Base-by-base conservation (phyloP, 2,888 invertebrate species). In the Rhyacophila evoluta region DNA sequence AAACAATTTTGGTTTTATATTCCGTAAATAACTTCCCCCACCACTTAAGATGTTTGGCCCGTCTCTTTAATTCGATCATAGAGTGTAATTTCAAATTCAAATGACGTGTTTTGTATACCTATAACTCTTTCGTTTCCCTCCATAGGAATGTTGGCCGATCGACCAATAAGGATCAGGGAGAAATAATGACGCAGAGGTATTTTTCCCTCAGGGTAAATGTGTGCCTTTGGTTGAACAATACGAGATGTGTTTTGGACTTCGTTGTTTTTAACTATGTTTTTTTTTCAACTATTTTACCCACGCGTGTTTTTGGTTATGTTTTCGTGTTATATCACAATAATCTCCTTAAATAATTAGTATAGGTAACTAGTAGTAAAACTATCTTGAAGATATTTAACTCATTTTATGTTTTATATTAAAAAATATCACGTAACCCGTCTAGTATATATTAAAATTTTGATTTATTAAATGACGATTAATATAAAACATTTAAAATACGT, bases 61-160 rank as follows among this genome's bases (percentile, higher is more conserved):
- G 72, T 72, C 72, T 68, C 37, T 76, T 74, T 78, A 74, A 78
- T 78, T 78, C 78, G 78, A 74, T 78, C 81, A 79, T 81, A 81
- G 55, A 78, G 79, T 78, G 78, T 81, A 81, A 81, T 81, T 81
- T 81, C 77, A 79, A 78, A 81, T 81, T 81, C 81, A 81, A 81
- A 81, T 81, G 81, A 81, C 79, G 79, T 76, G 79, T 74, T 79
- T 77, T 77, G 79, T 79, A 79, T 79, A 72, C 77, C 76, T 75
- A 72, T 74, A 69, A 67, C 37, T 71, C 74, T 74, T 74, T 41
- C 71, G 74, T 73, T 27, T 55, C 25, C 67, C 68, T 55, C 67
- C 33, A 55, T 36, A 39, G 74, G 78, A 79, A 79, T 79, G 75
- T 71, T 38, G 75, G 71, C 74, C 70, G n/a, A 79, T 72, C 74